These are phyloP conservation scores for Cephus pulcher DNA, from an alignment of 2,888 invertebrate species.

Conservation along the genomic window DNA sequence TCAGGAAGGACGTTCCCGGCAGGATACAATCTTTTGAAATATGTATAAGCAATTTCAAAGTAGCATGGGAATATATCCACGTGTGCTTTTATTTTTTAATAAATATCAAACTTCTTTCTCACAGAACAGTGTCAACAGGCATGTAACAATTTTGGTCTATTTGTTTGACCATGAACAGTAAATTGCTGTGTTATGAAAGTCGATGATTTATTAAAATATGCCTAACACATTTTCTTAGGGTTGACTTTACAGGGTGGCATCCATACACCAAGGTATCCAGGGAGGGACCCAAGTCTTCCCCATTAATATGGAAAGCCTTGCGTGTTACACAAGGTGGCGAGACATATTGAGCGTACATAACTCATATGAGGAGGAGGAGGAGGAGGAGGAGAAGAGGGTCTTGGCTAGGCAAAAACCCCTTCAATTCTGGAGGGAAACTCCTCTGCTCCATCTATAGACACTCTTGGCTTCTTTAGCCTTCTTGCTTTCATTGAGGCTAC, in stretches of 20 bases:
- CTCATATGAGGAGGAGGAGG: not conserved
- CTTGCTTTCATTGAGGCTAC: not conserved
- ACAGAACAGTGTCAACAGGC: not conserved
- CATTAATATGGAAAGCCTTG: not conserved
- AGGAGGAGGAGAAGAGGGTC: not conserved
- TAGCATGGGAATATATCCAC: not conserved
- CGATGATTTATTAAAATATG: not conserved
- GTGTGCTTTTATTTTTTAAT: not conserved
- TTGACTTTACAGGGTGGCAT: not conserved
- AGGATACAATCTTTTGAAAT: not conserved
- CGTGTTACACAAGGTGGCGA: conserved; percentile 1
- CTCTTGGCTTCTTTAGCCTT: not conserved
- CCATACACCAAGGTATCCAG: not conserved
- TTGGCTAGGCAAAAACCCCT: not conserved
- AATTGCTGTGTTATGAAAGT: not conserved
- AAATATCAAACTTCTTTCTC: not conserved
- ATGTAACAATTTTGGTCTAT: not conserved
- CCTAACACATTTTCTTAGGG: not conserved
- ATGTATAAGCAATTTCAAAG: not conserved
- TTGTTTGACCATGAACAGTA: not conserved
- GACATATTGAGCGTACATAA: conserved; percentile 8
- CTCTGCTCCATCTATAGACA: not conserved
- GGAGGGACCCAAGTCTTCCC: not conserved
- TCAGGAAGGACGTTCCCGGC: not conserved
- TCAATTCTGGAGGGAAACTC: not conserved